Base-by-base conservation (phyloP, 2,797 vertebrate species). In the Mus minutoides region DNA sequence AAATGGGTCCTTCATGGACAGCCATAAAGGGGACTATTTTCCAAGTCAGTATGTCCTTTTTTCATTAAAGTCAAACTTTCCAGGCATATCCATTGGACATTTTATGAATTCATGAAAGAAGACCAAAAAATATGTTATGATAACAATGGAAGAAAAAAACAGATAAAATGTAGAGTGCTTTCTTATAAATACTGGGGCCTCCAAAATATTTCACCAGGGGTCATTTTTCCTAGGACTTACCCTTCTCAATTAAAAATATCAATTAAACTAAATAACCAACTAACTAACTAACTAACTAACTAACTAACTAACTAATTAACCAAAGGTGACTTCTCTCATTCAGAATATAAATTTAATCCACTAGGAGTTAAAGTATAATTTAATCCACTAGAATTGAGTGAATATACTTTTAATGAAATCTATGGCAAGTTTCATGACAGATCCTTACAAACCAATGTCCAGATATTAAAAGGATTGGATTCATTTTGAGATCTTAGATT, bases 111-210 rank as follows among this genome's bases (percentile, higher is more conserved):
- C 24, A 54, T 77, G 11, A 83, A 90, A 24, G 4, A 92, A 91
- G 90, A 79, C 91, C 92, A 71, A 76, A 94, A 94, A 76, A 88
- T 43, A 78, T 3, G 13, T 92, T 86, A 5, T n/a, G 1, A 93
- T 4, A 16, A 56, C 13, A 90, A 34, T 43, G n/a, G 31, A 79
- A 49, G 43, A 73, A 87, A 19, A 11, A 88, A 93, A 46, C 85
- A 24, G 19, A 14, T 54, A 54, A 21, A 95, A 86, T 43, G 64
- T 77, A 4, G 46, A 87, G 37, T 14, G 56, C 10, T 92, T 88
- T 29, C 54, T 78, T 90, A 37, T 56, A 75, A 94, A 71, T 43
- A 29, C 13, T 21, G 2, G 1, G 2, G 0, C 0, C 54, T 56
- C 17, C 21, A 49, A 49, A n/a, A 6, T 0, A 17, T 34, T 77